A percentile compares a stretch with the other conserved stretches of the same genome.
Conservation (phyloP, 2,888 invertebrate species). For the Eulithis testata region DNA sequence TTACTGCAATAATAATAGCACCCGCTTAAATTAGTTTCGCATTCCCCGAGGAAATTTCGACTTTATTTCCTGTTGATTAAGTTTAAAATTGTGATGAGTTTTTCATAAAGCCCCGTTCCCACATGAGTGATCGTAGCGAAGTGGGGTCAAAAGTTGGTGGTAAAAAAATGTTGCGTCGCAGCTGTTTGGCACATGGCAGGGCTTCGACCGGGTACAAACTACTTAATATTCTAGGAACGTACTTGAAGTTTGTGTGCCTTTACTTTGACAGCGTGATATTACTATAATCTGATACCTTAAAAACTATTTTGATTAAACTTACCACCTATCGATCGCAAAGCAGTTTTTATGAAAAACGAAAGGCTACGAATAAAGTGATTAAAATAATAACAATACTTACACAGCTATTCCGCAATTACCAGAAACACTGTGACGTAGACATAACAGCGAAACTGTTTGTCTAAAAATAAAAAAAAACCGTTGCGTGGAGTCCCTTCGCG, state of each 20-base stretch:
- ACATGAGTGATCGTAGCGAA: conserved; percentile 78
- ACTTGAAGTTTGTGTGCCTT: not conserved
- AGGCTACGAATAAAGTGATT: too few species aligned
- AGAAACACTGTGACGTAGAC: too few species aligned
- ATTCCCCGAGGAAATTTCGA: conserved; percentile 49
- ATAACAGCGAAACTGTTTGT: too few species aligned
- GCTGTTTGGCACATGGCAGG: conserved; percentile 77
- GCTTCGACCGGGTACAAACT: conserved; percentile 35
- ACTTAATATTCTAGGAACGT: conserved; percentile 27
- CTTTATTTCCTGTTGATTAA: conserved; percentile 52
- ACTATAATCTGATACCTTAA: conserved; percentile 23
- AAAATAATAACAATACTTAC: too few species aligned
- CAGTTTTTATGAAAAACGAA: too few species aligned
- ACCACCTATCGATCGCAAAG: too few species aligned
- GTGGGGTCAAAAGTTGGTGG: conserved; percentile 81
- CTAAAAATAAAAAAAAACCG: too few species aligned
- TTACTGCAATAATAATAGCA: conserved; percentile 63
- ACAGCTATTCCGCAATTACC: too few species aligned
- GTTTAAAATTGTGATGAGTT: conserved; percentile 63
- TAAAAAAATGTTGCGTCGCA: conserved; percentile 76
- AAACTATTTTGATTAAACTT: conserved; percentile 13
- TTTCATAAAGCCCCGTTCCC: conserved; percentile 72
- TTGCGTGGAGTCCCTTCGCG: too few species aligned
- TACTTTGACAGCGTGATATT: conserved; percentile 28
- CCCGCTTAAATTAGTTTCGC: conserved; percentile 54